phyloP scores from a whole-genome alignment of 1,140 invertebrate species.

The Ridgeia piscesae region DNA sequence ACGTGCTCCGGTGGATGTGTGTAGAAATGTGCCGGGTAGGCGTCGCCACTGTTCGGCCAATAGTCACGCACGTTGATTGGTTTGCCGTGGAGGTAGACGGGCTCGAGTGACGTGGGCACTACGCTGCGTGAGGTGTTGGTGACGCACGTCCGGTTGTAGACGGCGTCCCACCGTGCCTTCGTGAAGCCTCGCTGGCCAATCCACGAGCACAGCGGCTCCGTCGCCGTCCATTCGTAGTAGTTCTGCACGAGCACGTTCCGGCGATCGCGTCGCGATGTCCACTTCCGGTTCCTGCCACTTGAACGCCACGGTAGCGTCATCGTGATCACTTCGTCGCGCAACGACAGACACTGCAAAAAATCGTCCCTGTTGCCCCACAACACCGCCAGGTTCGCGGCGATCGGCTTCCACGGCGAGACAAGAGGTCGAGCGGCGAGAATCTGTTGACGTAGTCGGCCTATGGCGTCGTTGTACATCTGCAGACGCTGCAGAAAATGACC shows the following conservation, averaged over 20 bases:
- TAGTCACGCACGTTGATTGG: constrained; percentile 30
- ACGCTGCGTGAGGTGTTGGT: not conserved
- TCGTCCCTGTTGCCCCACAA: constrained; percentile 29
- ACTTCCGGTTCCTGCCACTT: not conserved
- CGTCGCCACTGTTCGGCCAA: constrained; percentile 29
- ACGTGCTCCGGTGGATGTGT: constrained; percentile 5
- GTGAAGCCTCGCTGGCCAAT: constrained; percentile 27
- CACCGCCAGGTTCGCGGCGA: constrained; percentile 19
- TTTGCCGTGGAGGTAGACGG: constrained; percentile 28
- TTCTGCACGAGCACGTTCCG: constrained; percentile 21
- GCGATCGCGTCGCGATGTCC: constrained; percentile 15
- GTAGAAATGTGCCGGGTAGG: constrained; percentile 27
- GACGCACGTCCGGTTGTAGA: constrained; percentile 27
- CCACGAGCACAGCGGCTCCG: constrained; percentile 28
- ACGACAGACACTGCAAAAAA: constrained; percentile 19
- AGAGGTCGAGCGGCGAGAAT: constrained; percentile 2
- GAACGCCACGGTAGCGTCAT: constrained; percentile 17
- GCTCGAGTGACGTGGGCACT: constrained; percentile 15
- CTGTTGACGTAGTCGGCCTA: constrained; percentile 17
- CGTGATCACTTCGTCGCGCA: constrained; percentile 10
- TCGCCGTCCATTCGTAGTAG: constrained; percentile 28
- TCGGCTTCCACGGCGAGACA: constrained; percentile 18
- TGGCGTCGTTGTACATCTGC: constrained; percentile 13
- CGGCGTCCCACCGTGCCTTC: constrained; percentile 31
- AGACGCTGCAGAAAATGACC: constrained; percentile 20